Conservation (phyloP, 2,113 vertebrate species). For the Peromyscus californicus region DNA sequence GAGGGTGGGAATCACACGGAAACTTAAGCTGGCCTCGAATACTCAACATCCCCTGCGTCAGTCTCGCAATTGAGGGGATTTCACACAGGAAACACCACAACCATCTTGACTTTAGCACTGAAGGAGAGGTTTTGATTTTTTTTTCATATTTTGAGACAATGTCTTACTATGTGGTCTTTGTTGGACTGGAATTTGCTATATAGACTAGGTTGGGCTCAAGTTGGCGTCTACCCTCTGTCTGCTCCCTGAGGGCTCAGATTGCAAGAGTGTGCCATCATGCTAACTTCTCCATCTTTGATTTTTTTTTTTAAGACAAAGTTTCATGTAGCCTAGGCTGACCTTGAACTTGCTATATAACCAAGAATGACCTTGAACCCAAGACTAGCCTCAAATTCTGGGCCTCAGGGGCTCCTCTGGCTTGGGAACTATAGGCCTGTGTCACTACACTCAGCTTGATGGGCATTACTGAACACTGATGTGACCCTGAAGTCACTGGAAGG, state of each 20-base stretch:
- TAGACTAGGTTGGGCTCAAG: not conserved
- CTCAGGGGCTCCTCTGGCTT: not conserved
- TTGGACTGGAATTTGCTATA: not conserved
- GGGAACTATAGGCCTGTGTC: fast-evolving
- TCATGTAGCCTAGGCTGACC: not conserved
- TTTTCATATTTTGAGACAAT: not conserved
- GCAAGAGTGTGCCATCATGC: not conserved
- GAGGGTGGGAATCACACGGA: not conserved
- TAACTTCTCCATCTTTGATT: not conserved
- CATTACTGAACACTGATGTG: not conserved
- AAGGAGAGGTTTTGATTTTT: not conserved
- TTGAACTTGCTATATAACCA: not conserved
- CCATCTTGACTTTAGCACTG: not conserved
- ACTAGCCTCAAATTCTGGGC: not conserved
- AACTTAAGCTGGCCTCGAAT: not conserved
- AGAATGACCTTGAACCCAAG: not conserved
- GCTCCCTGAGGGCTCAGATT: not conserved
- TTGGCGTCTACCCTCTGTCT: not conserved
- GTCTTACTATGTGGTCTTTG: not conserved
- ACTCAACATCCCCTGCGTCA: not conserved
- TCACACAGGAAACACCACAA: not conserved
- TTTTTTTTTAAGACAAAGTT: not conserved
- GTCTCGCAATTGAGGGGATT: not conserved
- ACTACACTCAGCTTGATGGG: not conserved
- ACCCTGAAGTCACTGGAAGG: not conserved